Conservation (phyloP, 2,113 vertebrate species). For the Hyla sarda region DNA sequence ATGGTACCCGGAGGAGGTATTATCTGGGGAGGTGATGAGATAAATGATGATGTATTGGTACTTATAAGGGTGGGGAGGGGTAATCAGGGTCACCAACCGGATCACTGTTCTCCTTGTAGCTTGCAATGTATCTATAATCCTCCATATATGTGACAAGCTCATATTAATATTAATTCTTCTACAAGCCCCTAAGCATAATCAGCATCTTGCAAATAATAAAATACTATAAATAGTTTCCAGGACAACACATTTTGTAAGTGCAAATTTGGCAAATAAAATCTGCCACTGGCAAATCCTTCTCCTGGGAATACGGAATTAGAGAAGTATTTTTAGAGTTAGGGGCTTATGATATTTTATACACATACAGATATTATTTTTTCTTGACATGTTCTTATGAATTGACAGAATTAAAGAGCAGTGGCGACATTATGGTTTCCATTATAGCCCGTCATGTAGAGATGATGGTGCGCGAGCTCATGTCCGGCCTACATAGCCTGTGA, state of each 20-base stretch:
- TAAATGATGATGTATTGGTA: too few relatives aligned
- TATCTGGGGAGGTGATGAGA: too few relatives aligned
- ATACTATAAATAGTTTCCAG: slow-evolving; percentile 51
- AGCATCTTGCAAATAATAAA: slow-evolving; percentile 42
- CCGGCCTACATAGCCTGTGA: background rate
- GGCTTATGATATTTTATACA: background rate
- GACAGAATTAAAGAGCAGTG: background rate
- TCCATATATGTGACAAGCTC: slow-evolving; percentile 4
- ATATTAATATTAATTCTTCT: slow-evolving; percentile 42
- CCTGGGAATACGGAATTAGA: slow-evolving; percentile 29
- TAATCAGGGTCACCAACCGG: background rate
- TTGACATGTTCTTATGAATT: background rate
- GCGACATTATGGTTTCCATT: background rate
- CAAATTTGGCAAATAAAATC: slow-evolving; percentile 42
- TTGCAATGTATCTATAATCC: background rate
- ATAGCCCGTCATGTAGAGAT: background rate
- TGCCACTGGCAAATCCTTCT: slow-evolving; percentile 37
- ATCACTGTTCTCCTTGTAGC: background rate
- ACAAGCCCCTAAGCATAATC: slow-evolving; percentile 30
- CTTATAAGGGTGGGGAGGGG: too few relatives aligned
- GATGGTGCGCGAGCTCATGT: background rate
- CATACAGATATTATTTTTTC: background rate
- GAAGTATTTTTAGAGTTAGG: background rate
- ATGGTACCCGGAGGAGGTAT: too few relatives aligned
- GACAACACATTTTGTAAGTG: slow-evolving; percentile 50